phyloP scores from a whole-genome alignment of 2,113 vertebrate species.

The Polypterus bichir region DNA sequence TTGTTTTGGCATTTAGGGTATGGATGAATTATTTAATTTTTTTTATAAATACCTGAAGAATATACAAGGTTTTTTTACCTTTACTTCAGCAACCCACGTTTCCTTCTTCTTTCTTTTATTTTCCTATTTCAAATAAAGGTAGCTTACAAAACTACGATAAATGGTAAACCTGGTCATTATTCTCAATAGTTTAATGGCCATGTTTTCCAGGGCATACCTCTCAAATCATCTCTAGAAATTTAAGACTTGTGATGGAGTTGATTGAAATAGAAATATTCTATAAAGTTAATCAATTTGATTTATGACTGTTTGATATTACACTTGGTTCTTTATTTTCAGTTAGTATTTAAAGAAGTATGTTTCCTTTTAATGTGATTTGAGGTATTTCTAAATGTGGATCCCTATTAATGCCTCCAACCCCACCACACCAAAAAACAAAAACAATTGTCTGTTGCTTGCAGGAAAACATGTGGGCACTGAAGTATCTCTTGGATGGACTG shows the following conservation, averaged over 20 bases:
- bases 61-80: background rate
- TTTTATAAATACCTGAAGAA: background rate
- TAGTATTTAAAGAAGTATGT: background rate
- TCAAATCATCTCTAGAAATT: too few species aligned
- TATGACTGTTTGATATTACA: background rate
- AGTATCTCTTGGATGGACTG: constrained; percentile 9
- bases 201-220: too few species aligned
- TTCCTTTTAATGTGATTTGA: background rate
- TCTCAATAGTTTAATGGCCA: too few species aligned
- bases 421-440: too few species aligned
- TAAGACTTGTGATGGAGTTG: too few species aligned
- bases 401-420: background rate
- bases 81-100: background rate
- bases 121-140: background rate
- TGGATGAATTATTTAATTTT: background rate
- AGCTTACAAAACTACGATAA: background rate
- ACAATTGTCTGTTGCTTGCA: background rate
- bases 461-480: constrained; percentile 12
- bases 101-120: background rate
- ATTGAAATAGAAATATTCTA: too few species aligned
- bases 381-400: background rate
- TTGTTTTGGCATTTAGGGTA: constrained; percentile 14
- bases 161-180: background rate
- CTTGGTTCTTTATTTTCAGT: background rate
- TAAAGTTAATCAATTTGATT: too few species aligned